Conservation (phyloP, 2,797 vertebrate species). For the Girardinus metallicus region DNA sequence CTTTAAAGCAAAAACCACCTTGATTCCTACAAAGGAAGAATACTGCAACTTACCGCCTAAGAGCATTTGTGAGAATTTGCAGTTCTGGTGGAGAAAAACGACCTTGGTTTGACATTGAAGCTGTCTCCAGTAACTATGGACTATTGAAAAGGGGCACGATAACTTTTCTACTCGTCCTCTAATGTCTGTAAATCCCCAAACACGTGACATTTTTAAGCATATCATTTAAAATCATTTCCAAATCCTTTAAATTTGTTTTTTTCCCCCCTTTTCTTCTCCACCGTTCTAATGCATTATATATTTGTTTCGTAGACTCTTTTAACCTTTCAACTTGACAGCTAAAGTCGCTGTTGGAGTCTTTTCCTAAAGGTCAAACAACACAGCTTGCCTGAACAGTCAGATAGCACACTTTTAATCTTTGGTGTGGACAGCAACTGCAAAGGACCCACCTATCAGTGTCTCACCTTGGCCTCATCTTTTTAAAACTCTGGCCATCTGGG, state of each 20-base stretch:
- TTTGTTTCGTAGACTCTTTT: slow-evolving; percentile 24
- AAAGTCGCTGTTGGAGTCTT: slow-evolving; percentile 7
- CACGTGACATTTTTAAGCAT: not conserved
- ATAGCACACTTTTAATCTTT: slow-evolving; percentile 10
- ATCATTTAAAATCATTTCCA: not conserved
- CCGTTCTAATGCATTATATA: not conserved
- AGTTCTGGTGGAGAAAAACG: not conserved
- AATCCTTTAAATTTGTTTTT: not conserved
- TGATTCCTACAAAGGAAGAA: not conserved
- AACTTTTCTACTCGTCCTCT: not conserved
- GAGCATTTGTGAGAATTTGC: not conserved
- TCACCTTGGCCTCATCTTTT: slow-evolving; percentile 21
- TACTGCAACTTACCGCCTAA: not conserved
- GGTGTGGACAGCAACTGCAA: slow-evolving; percentile 10
- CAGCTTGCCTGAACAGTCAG: slow-evolving; percentile 11
- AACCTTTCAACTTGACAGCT: slow-evolving; percentile 29
- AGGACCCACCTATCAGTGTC: slow-evolving; percentile 1
- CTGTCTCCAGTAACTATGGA: not conserved
- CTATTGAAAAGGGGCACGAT: not conserved
- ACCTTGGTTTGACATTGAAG: not conserved
- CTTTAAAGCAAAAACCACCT: not conserved
- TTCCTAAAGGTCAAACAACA: slow-evolving; percentile 30
- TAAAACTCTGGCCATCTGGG: slow-evolving; percentile 7
- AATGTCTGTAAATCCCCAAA: not conserved
- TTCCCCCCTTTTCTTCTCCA: not conserved